Evolutionary conservation across 2,888 invertebrate genomes (phyloP).

Genomic region (Chloroclysta siterata): DNA sequence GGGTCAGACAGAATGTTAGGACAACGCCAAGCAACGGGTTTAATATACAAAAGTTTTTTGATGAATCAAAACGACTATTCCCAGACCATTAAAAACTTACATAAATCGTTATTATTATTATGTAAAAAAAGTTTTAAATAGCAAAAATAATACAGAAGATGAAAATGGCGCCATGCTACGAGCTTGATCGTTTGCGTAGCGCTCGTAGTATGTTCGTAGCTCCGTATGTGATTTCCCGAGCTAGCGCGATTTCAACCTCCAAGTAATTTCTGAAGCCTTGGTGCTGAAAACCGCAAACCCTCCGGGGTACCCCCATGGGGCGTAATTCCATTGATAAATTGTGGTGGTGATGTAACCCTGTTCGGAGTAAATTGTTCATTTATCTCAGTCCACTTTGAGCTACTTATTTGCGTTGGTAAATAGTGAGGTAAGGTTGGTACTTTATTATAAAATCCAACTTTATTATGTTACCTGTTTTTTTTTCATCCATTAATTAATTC

Average conservation of each 20-base stretch:
- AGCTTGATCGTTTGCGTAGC: slow-evolving; percentile 1
- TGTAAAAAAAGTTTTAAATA: too few relatives aligned
- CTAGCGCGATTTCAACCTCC: slow-evolving; percentile 33
- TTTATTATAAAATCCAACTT: too few relatives aligned
- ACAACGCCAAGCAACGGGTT: too few relatives aligned
- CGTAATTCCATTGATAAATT: slow-evolving; percentile 26
- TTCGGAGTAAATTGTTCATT: slow-evolving; percentile 19
- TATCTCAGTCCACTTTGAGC: slow-evolving; percentile 10
- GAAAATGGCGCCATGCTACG: too few relatives aligned
- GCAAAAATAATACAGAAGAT: too few relatives aligned
- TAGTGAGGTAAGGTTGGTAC: not conserved
- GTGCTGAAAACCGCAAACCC: slow-evolving; percentile 58
- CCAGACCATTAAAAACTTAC: too few relatives aligned
- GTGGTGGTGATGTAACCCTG: slow-evolving; percentile 17
- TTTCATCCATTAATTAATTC: too few relatives aligned
- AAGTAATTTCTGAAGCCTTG: slow-evolving; percentile 49
- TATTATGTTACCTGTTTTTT: too few relatives aligned
- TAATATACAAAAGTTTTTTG: too few relatives aligned
- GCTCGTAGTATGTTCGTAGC: slow-evolving; percentile 15
- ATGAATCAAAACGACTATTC: too few relatives aligned
- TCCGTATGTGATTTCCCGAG: slow-evolving; percentile 28
- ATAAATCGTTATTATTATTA: too few relatives aligned
- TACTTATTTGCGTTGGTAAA: slow-evolving; percentile 1
- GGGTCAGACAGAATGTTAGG: too few relatives aligned
- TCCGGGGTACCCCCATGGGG: slow-evolving; percentile 53